Base-by-base conservation (phyloP, 2,113 vertebrate genomes). In the Oenanthe melanoleuca region DNA sequence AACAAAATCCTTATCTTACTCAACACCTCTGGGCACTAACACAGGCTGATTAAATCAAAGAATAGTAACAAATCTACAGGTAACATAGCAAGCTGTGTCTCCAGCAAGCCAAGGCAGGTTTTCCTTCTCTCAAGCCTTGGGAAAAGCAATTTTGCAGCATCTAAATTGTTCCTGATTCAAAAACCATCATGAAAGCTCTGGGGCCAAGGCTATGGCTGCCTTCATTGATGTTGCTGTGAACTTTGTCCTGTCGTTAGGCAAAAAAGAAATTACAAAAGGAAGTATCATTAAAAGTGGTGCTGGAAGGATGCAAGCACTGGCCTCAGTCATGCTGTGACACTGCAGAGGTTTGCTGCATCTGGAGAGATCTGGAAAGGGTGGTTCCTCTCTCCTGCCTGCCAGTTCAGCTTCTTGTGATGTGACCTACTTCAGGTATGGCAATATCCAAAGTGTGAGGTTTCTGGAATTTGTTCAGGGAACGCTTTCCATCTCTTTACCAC, bases 11-110 rank as follows among this genome's bases (percentile, higher is more conserved):
- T 81, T 75, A 80, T 83, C 86, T 86, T 70, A 78, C 60, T 61
- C 82, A 83, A 90, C 72, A 93, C 52, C 80, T 95, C 91, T 83
- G 75, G 67, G 75, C 86, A 88, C 33, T 66, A 83, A 92, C 64
- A 80, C 33, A 63, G 42, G 79, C 63, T 82, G 55, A 88, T 92
- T 92, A 92, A 95, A 92, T 88, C 83, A 80, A 34, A 81, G 45
- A 65, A 44, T 12, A 80, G 55, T 59, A 90, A 86, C 56, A 84
- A 84, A 93, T 64, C 72, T 56, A 79, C 61, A 80, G 75, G 80
- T 82, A 92, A n/a, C 50, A 59, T 20, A 59, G 47, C 55, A 86
- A 56, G 38, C 44, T 81, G 56, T 42, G 19, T 70, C 65, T 78
- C 72, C 69, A 67, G 56, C 72, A 92, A 86, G 86, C 40, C 72